phyloP scores from a whole-genome alignment of 2,797 vertebrate genomes.

The Ctenopoma kingsleyae region DNA sequence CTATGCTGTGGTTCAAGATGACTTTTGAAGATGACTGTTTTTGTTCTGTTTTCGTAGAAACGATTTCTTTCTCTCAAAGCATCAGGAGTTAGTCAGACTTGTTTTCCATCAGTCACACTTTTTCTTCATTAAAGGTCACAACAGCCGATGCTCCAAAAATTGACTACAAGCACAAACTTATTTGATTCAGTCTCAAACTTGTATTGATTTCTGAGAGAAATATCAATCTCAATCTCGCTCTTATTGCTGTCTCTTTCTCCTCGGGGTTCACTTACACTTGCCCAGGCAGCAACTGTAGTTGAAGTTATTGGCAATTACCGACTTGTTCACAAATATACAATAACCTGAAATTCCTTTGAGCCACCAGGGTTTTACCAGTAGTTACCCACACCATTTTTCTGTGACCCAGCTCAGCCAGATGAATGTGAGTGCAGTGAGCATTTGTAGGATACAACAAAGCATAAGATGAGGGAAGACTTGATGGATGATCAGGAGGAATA shows the following conservation, averaged over 20 bases:
- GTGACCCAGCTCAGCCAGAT: background rate
- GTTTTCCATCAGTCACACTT: constrained; percentile 31
- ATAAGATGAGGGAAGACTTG: background rate
- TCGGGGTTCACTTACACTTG: constrained; percentile 32
- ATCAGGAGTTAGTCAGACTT: constrained; percentile 21
- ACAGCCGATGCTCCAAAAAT: constrained; percentile 26
- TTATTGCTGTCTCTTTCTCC: constrained; percentile 36
- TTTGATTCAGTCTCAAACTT: constrained; percentile 41
- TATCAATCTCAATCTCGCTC: constrained; percentile 59
- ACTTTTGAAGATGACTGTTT: background rate
- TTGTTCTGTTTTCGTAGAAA: constrained; percentile 18
- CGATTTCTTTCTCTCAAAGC: constrained; percentile 1
- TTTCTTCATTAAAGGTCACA: constrained; percentile 35
- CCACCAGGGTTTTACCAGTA: constrained; percentile 10
- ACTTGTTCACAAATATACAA: constrained; percentile 32
- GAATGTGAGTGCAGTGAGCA: constrained; percentile 8
- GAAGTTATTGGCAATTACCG: constrained; percentile 55
- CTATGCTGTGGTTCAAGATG: background rate
- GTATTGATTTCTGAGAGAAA: constrained; percentile 61
- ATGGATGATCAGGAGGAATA: constrained; percentile 10
- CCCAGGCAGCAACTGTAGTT: constrained; percentile 31
- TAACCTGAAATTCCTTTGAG: constrained; percentile 35
- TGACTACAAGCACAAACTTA: constrained; percentile 30
- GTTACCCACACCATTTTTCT: constrained; percentile 12
- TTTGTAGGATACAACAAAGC: constrained; percentile 9